Percentiles rank a stretch among this genome's conserved stretches.
phyloP scores from a whole-genome alignment of 2,888 invertebrate species.

The Microctonus aethiopoides region DNA sequence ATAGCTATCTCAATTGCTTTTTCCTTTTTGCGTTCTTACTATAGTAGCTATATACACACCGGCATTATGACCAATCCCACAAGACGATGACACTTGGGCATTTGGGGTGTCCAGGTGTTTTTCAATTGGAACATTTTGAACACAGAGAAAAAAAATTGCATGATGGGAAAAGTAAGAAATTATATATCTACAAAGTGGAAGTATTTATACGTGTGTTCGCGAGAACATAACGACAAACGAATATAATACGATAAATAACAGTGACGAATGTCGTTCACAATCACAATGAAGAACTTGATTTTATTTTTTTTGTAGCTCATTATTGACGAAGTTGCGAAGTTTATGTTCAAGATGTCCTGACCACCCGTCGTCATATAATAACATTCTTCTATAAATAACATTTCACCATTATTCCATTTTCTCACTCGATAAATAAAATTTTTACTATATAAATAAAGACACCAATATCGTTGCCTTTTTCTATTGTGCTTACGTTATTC shows the following conservation, averaged over 20 bases:
- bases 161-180: not conserved
- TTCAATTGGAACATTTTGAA: not conserved
- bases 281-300: constrained; percentile 60
- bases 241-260: constrained; percentile 45
- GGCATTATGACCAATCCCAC: constrained; percentile 18
- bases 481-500: not conserved
- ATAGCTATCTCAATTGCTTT: constrained; percentile 14
- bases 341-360: constrained; percentile 33
- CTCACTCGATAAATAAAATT: constrained; percentile 27
- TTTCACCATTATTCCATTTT: not conserved
- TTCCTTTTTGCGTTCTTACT: not conserved
- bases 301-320: constrained; percentile 58
- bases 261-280: constrained; percentile 48
- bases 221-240: constrained; percentile 3
- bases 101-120: constrained; percentile 25
- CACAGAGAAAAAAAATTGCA: not conserved
- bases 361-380: constrained; percentile 48
- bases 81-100: constrained; percentile 11
- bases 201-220: not conserved
- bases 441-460: not conserved
- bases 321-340: constrained; percentile 43
- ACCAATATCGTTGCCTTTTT: not conserved
- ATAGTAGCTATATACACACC: constrained; percentile 6
- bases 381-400: constrained; percentile 42
- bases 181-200: not conserved